Base-by-base conservation (phyloP, 2,888 invertebrate genomes). In the Melipona bicolor region DNA sequence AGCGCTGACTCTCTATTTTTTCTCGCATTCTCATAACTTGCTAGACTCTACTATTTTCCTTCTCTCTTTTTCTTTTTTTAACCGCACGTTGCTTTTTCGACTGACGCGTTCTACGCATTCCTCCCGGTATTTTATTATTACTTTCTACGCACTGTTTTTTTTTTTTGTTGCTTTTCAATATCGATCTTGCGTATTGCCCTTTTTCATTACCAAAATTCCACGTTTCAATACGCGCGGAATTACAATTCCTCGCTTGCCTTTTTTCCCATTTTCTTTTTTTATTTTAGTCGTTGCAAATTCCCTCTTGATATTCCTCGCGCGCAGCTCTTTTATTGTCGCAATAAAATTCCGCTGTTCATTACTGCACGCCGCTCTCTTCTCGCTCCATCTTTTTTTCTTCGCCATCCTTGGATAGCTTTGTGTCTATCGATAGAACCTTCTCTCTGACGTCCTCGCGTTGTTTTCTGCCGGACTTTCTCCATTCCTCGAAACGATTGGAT, bases 401-500 rank as follows among this genome's bases (percentile, higher is more conserved):
- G n/a, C n/a, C n/a, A 13, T 56, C 24, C 56, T 59, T n/a, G 15
- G 15, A 59, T 24, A 59, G 56, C 15, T 5, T 13, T 59, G n/a
- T 59, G n/a, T 43, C 43, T n/a, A 59, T 59, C 4, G 56, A 59
- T 59, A 24, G 56, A 59, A 59, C 13, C 24, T 59, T 15, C 15
- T 59, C 24, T 59, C 56, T n/a, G 56, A 13, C 56, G n/a, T 59
- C n/a, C 15, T 59, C 24, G 56, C 56, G 15, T 59, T 9, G n/a
- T n/a, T 59, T n/a, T n/a, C 15, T 13, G n/a, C 56, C 24, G 56
- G 56, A n/a, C 56, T n/a, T 59, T 3, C n/a, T 59, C 43, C 56
- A n/a, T 59, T 59, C 56, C n/a, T 59, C 15, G n/a, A 59, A 59
- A 59, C 15, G n/a, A n/a, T 59, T 59, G 56, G n/a, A 59, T 59